Evolutionary conservation across 1,140 invertebrate species (phyloP).

Genomic region (Orchestia grillus): DNA sequence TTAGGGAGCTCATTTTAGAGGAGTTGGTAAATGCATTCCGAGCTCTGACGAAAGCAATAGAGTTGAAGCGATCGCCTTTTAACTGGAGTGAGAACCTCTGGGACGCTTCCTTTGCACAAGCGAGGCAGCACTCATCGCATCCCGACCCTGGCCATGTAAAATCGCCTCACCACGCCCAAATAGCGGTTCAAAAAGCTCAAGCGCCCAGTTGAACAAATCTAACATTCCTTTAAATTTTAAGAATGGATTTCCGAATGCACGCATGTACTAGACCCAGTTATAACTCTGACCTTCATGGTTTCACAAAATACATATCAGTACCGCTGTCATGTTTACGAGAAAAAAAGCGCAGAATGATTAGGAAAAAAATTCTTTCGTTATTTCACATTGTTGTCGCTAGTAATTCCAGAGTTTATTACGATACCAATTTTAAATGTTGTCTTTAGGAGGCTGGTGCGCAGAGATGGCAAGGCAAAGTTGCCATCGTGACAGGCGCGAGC

Average conservation of each 20-base stretch:
- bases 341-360: too few species aligned
- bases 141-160: background rate
- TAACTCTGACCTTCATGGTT: too few species aligned
- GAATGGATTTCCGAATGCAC: too few species aligned
- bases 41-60: background rate
- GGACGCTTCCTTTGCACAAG: background rate
- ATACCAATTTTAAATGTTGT: background rate
- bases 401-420: background rate
- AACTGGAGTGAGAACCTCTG: background rate
- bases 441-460: background rate
- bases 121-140: too few species aligned
- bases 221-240: too few species aligned
- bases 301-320: too few species aligned
- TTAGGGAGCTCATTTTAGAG: background rate
- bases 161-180: too few species aligned
- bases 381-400: background rate
- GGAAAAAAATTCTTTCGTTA: too few species aligned
- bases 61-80: background rate
- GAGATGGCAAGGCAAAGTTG: slow-evolving; percentile 11
- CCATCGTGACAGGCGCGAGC: slow-evolving; percentile 55
- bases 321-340: too few species aligned
- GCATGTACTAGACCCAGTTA: too few species aligned
- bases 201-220: too few species aligned
- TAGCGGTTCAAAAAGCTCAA: too few species aligned
- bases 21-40: background rate